These are phyloP conservation scores for Hystrix cristata DNA, from an alignment of 2,113 vertebrate genomes.

Conservation along the genomic window DNA sequence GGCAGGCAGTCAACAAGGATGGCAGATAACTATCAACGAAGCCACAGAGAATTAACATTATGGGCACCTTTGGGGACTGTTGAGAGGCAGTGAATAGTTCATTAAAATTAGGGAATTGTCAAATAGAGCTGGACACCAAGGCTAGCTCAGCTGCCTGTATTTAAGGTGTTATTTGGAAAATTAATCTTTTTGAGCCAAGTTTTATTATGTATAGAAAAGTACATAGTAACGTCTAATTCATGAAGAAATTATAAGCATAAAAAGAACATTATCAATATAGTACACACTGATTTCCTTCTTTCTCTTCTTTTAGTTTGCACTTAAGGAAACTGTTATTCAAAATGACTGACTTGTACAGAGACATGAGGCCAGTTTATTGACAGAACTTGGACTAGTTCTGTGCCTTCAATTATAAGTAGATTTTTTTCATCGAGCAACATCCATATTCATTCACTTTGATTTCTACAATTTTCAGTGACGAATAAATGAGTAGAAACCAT, in stretches of 20 bases:
- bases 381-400: neutral
- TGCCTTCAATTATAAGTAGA: neutral
- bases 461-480: neutral
- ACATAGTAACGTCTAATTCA: neutral
- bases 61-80: neutral
- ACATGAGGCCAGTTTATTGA: neutral
- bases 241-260: neutral
- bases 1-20: neutral
- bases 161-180: neutral
- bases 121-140: neutral
- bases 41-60: neutral
- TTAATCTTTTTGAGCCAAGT: neutral
- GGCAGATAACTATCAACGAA: neutral
- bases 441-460: neutral
- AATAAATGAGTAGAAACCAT: neutral
- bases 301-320: neutral
- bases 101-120: neutral
- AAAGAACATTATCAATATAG: neutral
- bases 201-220: constrained; percentile 4
- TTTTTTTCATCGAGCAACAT: neutral
- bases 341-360: neutral
- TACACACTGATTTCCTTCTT: neutral
- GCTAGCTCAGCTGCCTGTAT: neutral
- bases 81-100: neutral
- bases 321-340: neutral